These are phyloP conservation scores for Uropsilus gracilis DNA, from an alignment of 2,113 vertebrate species.

Conservation along the genomic window DNA sequence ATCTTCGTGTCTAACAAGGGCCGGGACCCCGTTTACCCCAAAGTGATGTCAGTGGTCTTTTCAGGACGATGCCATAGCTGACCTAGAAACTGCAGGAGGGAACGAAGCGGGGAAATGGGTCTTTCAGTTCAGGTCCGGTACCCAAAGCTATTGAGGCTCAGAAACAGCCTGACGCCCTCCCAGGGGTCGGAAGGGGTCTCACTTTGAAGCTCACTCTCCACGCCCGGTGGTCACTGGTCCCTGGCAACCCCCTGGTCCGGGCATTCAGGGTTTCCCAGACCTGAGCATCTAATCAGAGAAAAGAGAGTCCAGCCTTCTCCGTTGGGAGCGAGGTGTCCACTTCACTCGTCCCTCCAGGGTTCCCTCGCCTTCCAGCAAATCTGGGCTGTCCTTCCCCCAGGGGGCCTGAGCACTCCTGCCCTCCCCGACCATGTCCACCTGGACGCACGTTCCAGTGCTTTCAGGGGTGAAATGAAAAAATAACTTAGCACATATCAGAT, in stretches of 20 bases:
- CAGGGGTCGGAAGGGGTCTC: neutral
- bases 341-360: no score
- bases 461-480: no score
- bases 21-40: neutral
- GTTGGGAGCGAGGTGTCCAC: no score
- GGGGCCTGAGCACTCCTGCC: no score
- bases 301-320: neutral
- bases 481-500: no score
- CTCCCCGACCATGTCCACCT: no score
- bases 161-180: neutral
- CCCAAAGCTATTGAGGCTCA: neutral
- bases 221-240: neutral
- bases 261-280: neutral
- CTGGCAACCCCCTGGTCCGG: neutral
- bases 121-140: conserved; percentile 37
- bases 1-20: neutral
- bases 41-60: neutral
- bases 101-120: neutral
- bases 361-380: no score
- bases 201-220: neutral
- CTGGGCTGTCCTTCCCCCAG: no score
- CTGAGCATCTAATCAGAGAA: neutral
- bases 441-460: no score
- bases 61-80: neutral
- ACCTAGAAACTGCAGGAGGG: neutral